Percentiles rank a stretch among this genome's conserved stretches.
These are phyloP conservation scores for Phyto melanocephala DNA, from an alignment of 2,888 invertebrate genomes.

Conservation along the genomic window DNA sequence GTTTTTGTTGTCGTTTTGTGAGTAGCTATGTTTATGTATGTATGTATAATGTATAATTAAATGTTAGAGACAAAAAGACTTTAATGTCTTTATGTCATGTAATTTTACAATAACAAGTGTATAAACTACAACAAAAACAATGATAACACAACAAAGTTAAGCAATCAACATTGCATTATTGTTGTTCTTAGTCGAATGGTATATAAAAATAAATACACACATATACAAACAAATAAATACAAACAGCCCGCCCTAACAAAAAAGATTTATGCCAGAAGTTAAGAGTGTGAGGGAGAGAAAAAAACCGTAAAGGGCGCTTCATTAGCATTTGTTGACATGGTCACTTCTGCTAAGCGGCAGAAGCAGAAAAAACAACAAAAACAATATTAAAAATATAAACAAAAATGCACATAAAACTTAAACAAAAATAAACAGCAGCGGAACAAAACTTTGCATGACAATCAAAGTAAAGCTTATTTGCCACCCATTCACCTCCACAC, in stretches of 20 bases:
- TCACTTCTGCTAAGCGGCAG: conserved; percentile 25
- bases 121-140: not conserved
- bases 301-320: conserved; percentile 19
- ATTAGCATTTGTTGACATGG: conserved; percentile 53
- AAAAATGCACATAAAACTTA: not conserved
- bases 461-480: not conserved
- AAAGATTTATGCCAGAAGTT: not conserved
- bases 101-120: conserved; percentile 44
- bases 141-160: not conserved
- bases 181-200: not conserved
- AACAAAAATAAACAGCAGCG: not conserved
- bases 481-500: not conserved
- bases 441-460: not conserved
- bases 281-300: not conserved
- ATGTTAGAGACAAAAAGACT: conserved; percentile 1
- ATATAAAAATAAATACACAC: conserved; percentile 8
- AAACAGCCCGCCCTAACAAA: not conserved
- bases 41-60: conserved; percentile 33
- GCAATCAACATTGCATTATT: not conserved
- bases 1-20: not conserved
- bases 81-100: conserved; percentile 54
- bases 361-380: not conserved
- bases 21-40: not conserved
- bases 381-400: not conserved
- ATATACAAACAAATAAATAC: not conserved